Evolutionary conservation across 2,797 vertebrate genomes (phyloP).

Genomic region (Cygnus olor): DNA sequence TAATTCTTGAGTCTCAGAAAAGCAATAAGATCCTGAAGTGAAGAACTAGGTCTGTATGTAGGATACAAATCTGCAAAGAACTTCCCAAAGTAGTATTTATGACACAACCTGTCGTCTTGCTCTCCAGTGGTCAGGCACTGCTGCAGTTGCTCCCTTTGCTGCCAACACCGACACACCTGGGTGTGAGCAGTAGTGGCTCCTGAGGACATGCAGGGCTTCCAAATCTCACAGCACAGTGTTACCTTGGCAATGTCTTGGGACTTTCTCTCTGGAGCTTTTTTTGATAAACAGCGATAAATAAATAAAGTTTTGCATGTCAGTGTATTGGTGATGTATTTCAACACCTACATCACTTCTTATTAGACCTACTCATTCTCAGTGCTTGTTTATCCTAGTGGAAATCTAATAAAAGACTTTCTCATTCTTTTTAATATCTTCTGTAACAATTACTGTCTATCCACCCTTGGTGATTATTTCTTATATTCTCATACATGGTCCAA

Average conservation of each 20-base stretch:
- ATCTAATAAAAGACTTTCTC: not conserved
- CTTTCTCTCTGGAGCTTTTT: not conserved
- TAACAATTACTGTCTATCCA: not conserved
- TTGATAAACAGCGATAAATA: not conserved
- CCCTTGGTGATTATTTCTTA: not conserved
- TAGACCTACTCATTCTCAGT: not conserved
- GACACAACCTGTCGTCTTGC: not conserved
- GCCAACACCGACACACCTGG: not conserved
- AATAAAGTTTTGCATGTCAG: not conserved
- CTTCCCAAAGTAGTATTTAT: not conserved
- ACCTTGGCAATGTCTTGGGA: no score
- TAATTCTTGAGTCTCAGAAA: not conserved
- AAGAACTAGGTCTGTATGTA: not conserved
- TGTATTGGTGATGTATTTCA: not conserved
- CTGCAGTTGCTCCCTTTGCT: not conserved
- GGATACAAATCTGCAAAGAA: not conserved
- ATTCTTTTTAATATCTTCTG: not conserved
- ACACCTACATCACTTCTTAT: not conserved
- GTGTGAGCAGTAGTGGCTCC: not conserved
- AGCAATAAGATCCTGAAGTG: not conserved
- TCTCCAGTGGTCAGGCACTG: fast-evolving
- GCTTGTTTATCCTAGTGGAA: not conserved
- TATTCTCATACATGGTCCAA: not conserved
- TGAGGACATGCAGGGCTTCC: no score
- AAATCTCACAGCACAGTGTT: not conserved